phyloP scores from a whole-genome alignment of 2,113 vertebrate genomes.

The Corythoichthys intestinalis region DNA sequence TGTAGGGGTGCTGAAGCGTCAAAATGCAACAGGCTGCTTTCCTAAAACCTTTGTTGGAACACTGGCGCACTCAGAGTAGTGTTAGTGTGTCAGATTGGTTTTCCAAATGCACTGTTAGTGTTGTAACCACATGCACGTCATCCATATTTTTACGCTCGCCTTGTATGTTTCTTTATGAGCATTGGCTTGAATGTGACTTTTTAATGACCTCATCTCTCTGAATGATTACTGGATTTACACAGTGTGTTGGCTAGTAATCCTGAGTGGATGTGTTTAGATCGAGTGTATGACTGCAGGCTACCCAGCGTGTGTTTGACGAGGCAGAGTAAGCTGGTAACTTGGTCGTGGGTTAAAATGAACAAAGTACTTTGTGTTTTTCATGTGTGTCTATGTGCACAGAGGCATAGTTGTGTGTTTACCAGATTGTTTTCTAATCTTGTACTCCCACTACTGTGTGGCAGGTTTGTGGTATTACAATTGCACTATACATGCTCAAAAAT shows the following conservation, averaged over 20 bases:
- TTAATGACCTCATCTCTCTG: conserved; percentile 39
- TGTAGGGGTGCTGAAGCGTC: too few species aligned
- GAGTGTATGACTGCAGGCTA: conserved; percentile 3
- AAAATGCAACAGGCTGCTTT: too few species aligned
- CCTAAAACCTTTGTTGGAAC: too few species aligned
- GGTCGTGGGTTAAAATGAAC: not conserved
- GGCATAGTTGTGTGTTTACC: conserved; percentile 12
- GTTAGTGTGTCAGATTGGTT: too few species aligned
- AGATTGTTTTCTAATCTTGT: conserved; percentile 31
- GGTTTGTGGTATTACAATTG: conserved; percentile 22
- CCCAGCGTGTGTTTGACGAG: not conserved
- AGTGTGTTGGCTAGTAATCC: conserved; percentile 34
- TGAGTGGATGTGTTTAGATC: conserved; percentile 6
- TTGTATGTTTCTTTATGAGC: conserved; percentile 44
- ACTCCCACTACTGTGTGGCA: conserved; percentile 12
- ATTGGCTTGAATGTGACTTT: conserved; percentile 28
- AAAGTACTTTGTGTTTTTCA: not conserved
- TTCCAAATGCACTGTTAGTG: not conserved
- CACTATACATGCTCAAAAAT: conserved; percentile 35
- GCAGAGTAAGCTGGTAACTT: not conserved
- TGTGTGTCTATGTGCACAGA: conserved; percentile 6
- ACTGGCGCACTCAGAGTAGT: too few species aligned
- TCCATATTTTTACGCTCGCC: conserved; percentile 18
- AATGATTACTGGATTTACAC: conserved; percentile 37
- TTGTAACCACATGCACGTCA: conserved; percentile 19